Percentiles rank a stretch among this genome's conserved stretches.
These are phyloP conservation scores for Leptonema lineaticorne DNA, from an alignment of 1,140 invertebrate genomes.

Conservation along the genomic window DNA sequence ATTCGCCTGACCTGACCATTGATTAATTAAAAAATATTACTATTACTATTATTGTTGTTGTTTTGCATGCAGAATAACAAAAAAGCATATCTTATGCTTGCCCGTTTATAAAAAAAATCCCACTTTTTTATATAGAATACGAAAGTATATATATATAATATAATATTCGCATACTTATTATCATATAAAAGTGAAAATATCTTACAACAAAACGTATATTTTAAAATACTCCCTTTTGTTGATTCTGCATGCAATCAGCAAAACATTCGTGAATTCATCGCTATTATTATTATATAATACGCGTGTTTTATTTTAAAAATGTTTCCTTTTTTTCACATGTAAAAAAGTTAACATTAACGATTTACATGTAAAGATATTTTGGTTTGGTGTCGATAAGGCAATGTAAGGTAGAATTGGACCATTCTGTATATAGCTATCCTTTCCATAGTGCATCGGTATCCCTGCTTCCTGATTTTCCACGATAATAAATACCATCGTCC, in stretches of 20 bases:
- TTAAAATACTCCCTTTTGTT: too few species aligned
- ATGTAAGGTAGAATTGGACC: constrained; percentile 4
- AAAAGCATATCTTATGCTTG: too few species aligned
- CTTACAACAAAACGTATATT: not conserved
- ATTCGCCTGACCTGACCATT: not conserved
- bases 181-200: not conserved
- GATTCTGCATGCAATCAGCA: not conserved
- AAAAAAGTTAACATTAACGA: not conserved
- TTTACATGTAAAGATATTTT: not conserved
- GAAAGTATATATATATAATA: not conserved
- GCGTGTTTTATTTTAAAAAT: not conserved
- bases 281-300: not conserved
- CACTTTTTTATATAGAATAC: too few species aligned
- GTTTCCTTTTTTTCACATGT: too few species aligned
- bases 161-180: not conserved
- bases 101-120: too few species aligned
- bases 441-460: constrained; percentile 41
- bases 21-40: too few species aligned
- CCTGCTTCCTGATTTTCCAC: constrained; percentile 32
- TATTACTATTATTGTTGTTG: too few species aligned
- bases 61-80: too few species aligned
- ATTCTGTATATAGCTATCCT: constrained; percentile 22
- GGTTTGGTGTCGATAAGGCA: constrained; percentile 27
- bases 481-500: constrained; percentile 35
- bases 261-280: not conserved